Conservation (phyloP, 2,113 vertebrate species). For the Gymnocephalus cernua region DNA sequence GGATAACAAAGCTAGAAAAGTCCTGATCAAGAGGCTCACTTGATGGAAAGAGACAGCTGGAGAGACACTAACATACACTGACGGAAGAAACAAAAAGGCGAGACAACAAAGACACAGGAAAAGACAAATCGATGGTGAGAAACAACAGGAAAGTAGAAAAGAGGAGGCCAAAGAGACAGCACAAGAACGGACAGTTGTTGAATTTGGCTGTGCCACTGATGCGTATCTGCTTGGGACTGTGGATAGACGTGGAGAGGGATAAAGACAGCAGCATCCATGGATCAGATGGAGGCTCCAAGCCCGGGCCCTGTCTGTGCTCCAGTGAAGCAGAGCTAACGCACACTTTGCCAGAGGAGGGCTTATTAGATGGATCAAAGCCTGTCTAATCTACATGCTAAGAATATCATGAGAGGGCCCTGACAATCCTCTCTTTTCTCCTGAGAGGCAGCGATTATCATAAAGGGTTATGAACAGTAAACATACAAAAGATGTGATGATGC, state of each 20-base stretch:
- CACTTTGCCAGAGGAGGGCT: conserved; percentile 38
- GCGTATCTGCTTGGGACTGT: conserved; percentile 11
- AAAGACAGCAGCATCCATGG: conserved; percentile 6
- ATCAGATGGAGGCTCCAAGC: conserved; percentile 32
- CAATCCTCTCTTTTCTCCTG: conserved; percentile 21
- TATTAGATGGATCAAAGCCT: conserved; percentile 64
- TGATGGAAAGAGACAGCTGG: conserved; percentile 27
- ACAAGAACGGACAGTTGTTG: not conserved
- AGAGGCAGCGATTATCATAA: conserved; percentile 46
- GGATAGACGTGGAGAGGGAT: not conserved
- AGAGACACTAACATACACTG: not conserved
- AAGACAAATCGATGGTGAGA: conserved; percentile 17
- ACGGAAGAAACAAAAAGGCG: not conserved
- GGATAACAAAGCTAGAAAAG: conserved; percentile 13
- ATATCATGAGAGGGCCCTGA: conserved; percentile 55
- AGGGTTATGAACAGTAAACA: conserved; percentile 43
- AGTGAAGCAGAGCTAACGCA: conserved; percentile 36
- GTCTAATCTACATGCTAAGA: conserved; percentile 66
- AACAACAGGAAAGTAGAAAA: not conserved
- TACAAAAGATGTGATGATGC: conserved; percentile 35
- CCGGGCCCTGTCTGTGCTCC: conserved; percentile 8
- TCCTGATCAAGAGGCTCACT: not conserved
- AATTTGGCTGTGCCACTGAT: not conserved
- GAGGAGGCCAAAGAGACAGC: not conserved
- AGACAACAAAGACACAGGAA: conserved; percentile 24